Evolutionary conservation across 2,888 invertebrate species (phyloP), one percentile per base, ranked within the genome.

Genomic region (Petrolisthes cinctipes): DNA sequence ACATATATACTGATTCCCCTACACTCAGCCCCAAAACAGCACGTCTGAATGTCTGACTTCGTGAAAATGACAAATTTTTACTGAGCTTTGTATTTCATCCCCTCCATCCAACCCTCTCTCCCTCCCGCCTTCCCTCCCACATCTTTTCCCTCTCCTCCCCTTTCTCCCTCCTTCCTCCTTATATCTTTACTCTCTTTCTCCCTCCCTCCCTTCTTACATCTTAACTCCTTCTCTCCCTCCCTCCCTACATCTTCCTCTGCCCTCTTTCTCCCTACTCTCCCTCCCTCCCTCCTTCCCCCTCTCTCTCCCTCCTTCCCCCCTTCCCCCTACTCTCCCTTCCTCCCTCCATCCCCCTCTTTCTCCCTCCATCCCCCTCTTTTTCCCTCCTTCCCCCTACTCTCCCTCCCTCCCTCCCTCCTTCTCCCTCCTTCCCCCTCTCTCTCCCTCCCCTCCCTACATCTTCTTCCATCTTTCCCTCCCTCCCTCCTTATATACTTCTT

Each of bases 301-400:
- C n/a, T n/a, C n/a, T n/a, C n/a, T 20, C 54, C 14, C 54, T 20
- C 23, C 54, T 14, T 54, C 23, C 57, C 37, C 20, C 37, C 20
- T 20, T 81, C 20, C 53, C 57, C 17, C n/a, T n/a, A n/a, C n/a
- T n/a, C n/a, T n/a, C 61, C 61, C 73, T 73, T n/a, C 23, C 73
- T 73, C 73, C 23, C n/a, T 73, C 73, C 23, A 6, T 73, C 73
- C 23, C 73, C 23, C 73, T 73, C 73, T n/a, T n/a, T 73, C 73
- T 73, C 73, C n/a, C n/a, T 73, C 73, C 23, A 7, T 73, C 73
- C 23, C 73, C n/a, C 73, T 73, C 73, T 73, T 20, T n/a, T 20
- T 73, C 14, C 20, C 54, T 53, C 54, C 54, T 79, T 54, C 54
- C 53, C 54, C 20, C 14, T 14, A 14, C 54, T 53, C 11, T 53